phyloP scores from a whole-genome alignment of 2,888 invertebrate genomes.

The Dugesia japonica region DNA sequence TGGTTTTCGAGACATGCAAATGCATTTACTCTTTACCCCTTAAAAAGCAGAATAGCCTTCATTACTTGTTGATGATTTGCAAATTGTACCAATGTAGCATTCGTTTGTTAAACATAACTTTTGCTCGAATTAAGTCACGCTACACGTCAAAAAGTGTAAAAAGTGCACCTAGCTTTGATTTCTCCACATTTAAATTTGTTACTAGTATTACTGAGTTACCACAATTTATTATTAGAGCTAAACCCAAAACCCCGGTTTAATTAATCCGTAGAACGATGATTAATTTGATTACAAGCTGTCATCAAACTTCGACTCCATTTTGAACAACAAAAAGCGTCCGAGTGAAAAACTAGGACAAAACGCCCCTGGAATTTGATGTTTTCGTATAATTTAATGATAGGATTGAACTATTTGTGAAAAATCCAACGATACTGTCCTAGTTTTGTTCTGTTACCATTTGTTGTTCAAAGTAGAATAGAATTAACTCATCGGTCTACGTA shows the following conservation, averaged over 20 bases:
- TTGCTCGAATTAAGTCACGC: constrained; percentile 36
- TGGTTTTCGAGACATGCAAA: neutral
- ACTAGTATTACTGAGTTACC: neutral
- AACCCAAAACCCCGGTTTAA: neutral
- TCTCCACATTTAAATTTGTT: constrained; percentile 17
- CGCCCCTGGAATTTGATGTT: too few relatives aligned
- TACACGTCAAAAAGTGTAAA: constrained; percentile 36
- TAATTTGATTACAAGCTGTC: neutral
- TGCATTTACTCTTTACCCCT: neutral
- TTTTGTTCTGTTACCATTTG: too few relatives aligned
- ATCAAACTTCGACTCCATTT: too few relatives aligned
- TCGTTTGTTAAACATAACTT: constrained; percentile 36
- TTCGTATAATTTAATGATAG: too few relatives aligned
- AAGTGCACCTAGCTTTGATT: constrained; percentile 36
- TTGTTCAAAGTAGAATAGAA: too few relatives aligned
- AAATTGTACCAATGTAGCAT: constrained; percentile 35
- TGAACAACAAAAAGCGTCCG: too few relatives aligned
- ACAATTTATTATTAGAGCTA: neutral
- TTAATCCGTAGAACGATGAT: neutral
- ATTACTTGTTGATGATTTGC: constrained; percentile 31
- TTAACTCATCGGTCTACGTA: too few relatives aligned
- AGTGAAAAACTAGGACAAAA: too few relatives aligned
- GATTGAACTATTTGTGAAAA: too few relatives aligned
- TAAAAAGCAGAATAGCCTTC: neutral
- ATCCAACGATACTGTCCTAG: too few relatives aligned